A percentile compares a stretch with the other conserved stretches of the same genome.
These are phyloP conservation scores for Seriola dumerili DNA, from an alignment of 2,113 vertebrate species.

Conservation along the genomic window DNA sequence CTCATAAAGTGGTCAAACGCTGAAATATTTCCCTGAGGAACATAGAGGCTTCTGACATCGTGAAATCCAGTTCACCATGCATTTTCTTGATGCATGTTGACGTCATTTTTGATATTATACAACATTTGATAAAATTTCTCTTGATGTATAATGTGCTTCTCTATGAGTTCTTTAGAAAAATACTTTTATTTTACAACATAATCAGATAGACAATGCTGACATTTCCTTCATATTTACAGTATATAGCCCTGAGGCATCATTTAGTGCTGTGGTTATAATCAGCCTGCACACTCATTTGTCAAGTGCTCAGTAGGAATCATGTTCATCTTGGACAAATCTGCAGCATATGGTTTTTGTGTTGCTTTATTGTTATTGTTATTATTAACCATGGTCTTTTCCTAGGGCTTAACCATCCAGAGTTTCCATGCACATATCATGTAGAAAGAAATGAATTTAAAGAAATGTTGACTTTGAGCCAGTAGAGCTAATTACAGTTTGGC, in stretches of 20 bases:
- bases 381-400: background rate
- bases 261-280: background rate
- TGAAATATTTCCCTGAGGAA: constrained; percentile 33
- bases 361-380: background rate
- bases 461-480: background rate
- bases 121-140: constrained; percentile 26
- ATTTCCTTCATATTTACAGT: background rate
- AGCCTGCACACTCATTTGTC: background rate
- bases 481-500: background rate
- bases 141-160: background rate
- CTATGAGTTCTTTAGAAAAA: background rate
- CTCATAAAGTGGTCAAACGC: constrained; percentile 40
- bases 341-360: background rate
- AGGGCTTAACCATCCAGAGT: background rate
- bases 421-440: background rate
- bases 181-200: background rate
- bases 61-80: constrained; percentile 12
- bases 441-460: background rate
- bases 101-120: background rate
- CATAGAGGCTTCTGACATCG: constrained; percentile 11
- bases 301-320: background rate
- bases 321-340: background rate
- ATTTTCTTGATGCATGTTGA: constrained; percentile 33
- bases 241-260: background rate
- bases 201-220: background rate